A percentile compares a stretch with the other conserved stretches of the same genome.
These are phyloP conservation scores for Nilaparvata lugens DNA, from an alignment of 1,140 invertebrate species.

Conservation along the genomic window DNA sequence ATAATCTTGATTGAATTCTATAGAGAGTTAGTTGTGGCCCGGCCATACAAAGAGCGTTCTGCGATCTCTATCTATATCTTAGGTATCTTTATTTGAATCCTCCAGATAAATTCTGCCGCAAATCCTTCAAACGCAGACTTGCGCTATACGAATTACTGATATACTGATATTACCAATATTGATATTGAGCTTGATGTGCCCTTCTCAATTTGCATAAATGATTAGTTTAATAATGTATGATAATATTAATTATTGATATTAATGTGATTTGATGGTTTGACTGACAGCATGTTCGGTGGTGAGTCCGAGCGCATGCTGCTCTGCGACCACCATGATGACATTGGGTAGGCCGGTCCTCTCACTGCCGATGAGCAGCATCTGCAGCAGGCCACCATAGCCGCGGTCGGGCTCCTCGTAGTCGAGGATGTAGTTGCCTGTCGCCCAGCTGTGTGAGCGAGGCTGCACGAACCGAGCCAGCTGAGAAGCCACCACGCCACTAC, in stretches of 20 bases:
- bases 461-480: slow-evolving; percentile 47
- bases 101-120: no score
- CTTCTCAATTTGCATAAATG: neutral
- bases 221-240: neutral
- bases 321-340: slow-evolving; percentile 45
- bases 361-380: slow-evolving; percentile 49
- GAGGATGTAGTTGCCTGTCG: slow-evolving; percentile 53
- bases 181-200: no score
- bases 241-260: slow-evolving; percentile 4
- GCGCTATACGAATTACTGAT: no score
- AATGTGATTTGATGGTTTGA: no score
- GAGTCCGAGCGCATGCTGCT: slow-evolving; percentile 46
- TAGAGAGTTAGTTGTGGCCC: no score
- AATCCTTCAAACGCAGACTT: no score
- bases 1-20: no score
- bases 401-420: slow-evolving; percentile 49
- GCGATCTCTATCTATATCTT: no score
- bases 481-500: slow-evolving; percentile 44
- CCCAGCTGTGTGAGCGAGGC: slow-evolving; percentile 38
- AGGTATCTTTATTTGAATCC: no score
- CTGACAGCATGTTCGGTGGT: slow-evolving; percentile 44
- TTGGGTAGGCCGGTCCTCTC: slow-evolving; percentile 48
- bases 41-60: no score
- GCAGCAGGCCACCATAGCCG: slow-evolving; percentile 48
- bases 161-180: no score